Evolutionary conservation across 2,113 vertebrate genomes (phyloP).

Genomic region (Cavia aperea): DNA sequence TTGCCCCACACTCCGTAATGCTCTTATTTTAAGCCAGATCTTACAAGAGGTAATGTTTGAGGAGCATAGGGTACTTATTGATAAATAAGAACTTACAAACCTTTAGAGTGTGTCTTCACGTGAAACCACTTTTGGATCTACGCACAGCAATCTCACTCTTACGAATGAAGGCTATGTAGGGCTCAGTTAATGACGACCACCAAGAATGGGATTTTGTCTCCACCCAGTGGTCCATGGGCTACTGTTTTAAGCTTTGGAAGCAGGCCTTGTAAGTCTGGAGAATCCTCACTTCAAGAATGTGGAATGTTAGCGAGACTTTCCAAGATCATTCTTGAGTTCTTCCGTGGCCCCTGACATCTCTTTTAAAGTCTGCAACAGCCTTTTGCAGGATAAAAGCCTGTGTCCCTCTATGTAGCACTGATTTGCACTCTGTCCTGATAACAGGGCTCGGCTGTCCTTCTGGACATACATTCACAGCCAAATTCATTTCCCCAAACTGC

Average conservation of each 20-base stretch:
- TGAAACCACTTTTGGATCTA: not conserved
- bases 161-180: accelerated
- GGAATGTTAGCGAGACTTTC: not conserved
- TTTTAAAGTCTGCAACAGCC: not conserved
- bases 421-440: not conserved
- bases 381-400: not conserved
- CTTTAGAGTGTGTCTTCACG: not conserved
- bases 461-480: no score
- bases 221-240: accelerated
- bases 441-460: not conserved
- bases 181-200: not conserved
- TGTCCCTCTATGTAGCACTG: accelerated
- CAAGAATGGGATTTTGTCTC: not conserved
- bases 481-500: not conserved
- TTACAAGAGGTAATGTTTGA: not conserved
- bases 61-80: not conserved
- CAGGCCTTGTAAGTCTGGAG: not conserved
- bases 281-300: not conserved
- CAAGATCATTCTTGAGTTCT: not conserved
- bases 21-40: not conserved
- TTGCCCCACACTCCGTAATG: not conserved
- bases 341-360: not conserved
- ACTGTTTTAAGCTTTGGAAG: not conserved
- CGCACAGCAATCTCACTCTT: not conserved
- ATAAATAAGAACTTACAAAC: not conserved